Evolutionary conservation across 1,140 invertebrate species (phyloP).

Genomic region (Ceratina australensis): DNA sequence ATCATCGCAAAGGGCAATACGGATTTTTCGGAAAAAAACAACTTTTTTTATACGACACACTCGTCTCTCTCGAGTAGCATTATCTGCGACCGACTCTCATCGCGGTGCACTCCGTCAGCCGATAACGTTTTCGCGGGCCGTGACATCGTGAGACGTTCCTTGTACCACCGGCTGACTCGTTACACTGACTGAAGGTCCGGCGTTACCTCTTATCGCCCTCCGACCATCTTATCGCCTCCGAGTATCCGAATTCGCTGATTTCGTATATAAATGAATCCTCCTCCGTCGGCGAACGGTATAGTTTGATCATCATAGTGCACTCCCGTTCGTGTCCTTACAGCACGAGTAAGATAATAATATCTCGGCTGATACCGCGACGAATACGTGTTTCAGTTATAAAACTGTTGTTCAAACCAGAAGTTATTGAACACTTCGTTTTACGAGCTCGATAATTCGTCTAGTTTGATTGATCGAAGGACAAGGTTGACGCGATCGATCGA

Average conservation of each 20-base stretch:
- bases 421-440: background rate
- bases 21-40: background rate
- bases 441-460: too few species aligned
- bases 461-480: too few species aligned
- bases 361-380: background rate
- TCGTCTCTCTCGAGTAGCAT: background rate
- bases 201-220: constrained; percentile 59
- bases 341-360: too few species aligned
- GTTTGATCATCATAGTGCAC: too few species aligned
- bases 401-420: background rate
- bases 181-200: constrained; percentile 43
- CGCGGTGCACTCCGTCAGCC: background rate
- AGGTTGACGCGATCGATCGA: too few species aligned
- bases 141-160: background rate
- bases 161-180: constrained; percentile 15
- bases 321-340: too few species aligned
- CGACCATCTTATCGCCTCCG: constrained; percentile 59
- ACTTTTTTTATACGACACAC: background rate
- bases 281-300: background rate
- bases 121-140: background rate
- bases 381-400: background rate
- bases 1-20: too few species aligned
- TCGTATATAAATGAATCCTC: background rate
- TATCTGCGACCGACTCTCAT: background rate
- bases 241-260: constrained; percentile 56